Conservation (phyloP, 2,888 invertebrate species). For the Marronus borbonicus region DNA sequence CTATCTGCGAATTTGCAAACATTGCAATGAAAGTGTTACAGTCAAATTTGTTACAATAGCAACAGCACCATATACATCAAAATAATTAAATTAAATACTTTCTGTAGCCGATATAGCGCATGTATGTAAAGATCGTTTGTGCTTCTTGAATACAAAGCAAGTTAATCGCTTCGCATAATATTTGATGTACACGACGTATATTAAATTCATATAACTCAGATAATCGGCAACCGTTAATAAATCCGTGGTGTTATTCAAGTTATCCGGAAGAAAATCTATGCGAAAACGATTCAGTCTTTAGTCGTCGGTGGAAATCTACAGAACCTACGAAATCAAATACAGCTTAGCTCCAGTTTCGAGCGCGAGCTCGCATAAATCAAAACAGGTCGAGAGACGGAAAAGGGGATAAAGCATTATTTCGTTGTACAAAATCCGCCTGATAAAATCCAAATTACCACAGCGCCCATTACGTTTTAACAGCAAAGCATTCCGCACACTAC, state of each 20-base stretch:
- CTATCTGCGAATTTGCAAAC: no score
- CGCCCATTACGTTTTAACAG: slow-evolving; percentile 52
- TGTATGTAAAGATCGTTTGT: slow-evolving; percentile 26
- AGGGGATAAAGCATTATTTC: slow-evolving; percentile 57
- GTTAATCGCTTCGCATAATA: slow-evolving; percentile 25
- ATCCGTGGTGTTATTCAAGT: slow-evolving; percentile 38
- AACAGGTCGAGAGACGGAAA: slow-evolving; percentile 51
- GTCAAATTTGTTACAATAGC: not conserved
- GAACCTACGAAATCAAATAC: slow-evolving; percentile 48
- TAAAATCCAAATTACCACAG: slow-evolving; percentile 57
- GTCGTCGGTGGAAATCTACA: slow-evolving; percentile 44
- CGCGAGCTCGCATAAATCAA: slow-evolving; percentile 48
- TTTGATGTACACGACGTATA: slow-evolving; percentile 34
- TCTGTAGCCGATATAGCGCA: not conserved
- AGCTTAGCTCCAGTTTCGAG: slow-evolving; percentile 44
- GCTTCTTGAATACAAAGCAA: slow-evolving; percentile 21
- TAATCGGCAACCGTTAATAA: slow-evolving; percentile 48
- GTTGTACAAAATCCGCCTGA: slow-evolving; percentile 55
- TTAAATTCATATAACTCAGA: slow-evolving; percentile 46
- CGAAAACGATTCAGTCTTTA: slow-evolving; percentile 44
- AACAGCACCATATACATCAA: not conserved
- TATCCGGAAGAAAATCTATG: slow-evolving; percentile 42
- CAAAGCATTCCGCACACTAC: slow-evolving; percentile 46
- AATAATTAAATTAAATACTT: not conserved
- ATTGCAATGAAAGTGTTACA: no score